Percentiles rank a stretch among this genome's conserved stretches.
phyloP scores from a whole-genome alignment of 2,888 invertebrate genomes.

The Drosophila prostipennis region DNA sequence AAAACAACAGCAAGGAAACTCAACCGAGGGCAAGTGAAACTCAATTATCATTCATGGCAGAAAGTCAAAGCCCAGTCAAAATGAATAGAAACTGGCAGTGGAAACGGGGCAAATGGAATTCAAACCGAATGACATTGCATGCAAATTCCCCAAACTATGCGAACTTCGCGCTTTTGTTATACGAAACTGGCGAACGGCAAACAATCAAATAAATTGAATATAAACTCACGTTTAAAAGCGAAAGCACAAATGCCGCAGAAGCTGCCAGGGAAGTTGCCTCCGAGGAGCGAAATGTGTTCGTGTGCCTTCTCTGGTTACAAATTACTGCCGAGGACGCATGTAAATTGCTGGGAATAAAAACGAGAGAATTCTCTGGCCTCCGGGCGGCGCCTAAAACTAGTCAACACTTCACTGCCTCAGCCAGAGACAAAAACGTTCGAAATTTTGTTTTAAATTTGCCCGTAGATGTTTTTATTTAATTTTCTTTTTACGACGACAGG shows the following conservation, averaged over 20 bases:
- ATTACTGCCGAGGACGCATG: conserved; percentile 65
- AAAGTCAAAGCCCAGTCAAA: conserved; percentile 64
- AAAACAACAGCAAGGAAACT: conserved; percentile 18
- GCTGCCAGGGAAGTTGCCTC: conserved; percentile 11
- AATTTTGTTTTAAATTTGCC: conserved; percentile 65
- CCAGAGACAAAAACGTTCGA: conserved; percentile 41
- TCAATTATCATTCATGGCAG: conserved; percentile 70
- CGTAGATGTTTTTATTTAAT: conserved; percentile 74
- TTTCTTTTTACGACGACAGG: conserved; percentile 63
- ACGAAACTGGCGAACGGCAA: conserved; percentile 35
- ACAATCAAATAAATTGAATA: conserved; percentile 70
- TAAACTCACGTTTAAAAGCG: conserved; percentile 61
- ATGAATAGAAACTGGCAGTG: conserved; percentile 50
- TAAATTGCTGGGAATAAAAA: conserved; percentile 61
- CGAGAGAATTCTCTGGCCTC: conserved; percentile 25
- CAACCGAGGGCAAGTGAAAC: conserved; percentile 47
- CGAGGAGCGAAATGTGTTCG: conserved; percentile 26
- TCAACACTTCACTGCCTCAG: conserved; percentile 38
- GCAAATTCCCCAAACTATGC: conserved; percentile 46
- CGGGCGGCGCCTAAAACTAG: conserved; percentile 64
- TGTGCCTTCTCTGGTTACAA: conserved; percentile 54
- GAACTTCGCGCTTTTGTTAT: conserved; percentile 35
- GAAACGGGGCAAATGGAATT: conserved; percentile 24
- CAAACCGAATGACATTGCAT: conserved; percentile 50
- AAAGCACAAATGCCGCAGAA: conserved; percentile 44